A percentile compares a stretch with the other conserved stretches of the same genome.
These are phyloP conservation scores for Ephialtes manifestator DNA, from an alignment of 2,888 invertebrate genomes.

Conservation along the genomic window DNA sequence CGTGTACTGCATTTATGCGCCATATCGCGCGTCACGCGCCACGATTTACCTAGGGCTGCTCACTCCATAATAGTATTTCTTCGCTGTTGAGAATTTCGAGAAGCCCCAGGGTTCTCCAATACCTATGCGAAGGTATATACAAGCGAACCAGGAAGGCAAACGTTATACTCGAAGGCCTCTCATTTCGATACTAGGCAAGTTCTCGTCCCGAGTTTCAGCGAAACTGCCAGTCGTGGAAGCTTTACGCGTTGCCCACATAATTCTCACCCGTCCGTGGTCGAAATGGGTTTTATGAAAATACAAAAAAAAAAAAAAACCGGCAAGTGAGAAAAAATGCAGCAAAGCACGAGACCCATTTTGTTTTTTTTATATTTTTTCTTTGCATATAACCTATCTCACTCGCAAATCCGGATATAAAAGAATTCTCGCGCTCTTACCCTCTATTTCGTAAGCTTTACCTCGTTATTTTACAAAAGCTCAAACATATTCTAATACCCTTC, in stretches of 20 bases:
- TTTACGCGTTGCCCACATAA: conserved; percentile 48
- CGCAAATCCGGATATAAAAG: conserved; percentile 52
- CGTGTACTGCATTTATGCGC: conserved; percentile 72
- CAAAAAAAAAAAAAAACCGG: background rate
- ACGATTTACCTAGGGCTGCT: conserved; percentile 69
- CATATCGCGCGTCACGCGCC: conserved; percentile 74
- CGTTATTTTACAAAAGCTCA: conserved; percentile 25
- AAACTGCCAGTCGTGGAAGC: conserved; percentile 33
- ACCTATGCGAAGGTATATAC: background rate
- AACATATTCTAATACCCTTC: conserved; percentile 14
- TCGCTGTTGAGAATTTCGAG: conserved; percentile 48
- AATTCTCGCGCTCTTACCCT: background rate
- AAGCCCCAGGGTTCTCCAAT: conserved; percentile 24
- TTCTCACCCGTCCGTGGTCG: conserved; percentile 32
- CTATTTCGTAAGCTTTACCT: conserved; percentile 12
- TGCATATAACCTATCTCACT: background rate
- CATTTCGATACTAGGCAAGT: conserved; percentile 30
- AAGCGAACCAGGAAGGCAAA: conserved; percentile 5
- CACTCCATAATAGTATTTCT: conserved; percentile 39
- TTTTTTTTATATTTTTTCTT: conserved; percentile 29
- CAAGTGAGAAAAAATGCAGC: conserved; percentile 6
- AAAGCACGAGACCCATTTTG: conserved; percentile 19
- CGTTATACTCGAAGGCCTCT: conserved; percentile 41
- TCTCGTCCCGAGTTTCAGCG: conserved; percentile 11
- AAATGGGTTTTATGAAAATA: conserved; percentile 23